Evolutionary conservation across 2,797 vertebrate species (phyloP).

Genomic region (Sparus aurata): DNA sequence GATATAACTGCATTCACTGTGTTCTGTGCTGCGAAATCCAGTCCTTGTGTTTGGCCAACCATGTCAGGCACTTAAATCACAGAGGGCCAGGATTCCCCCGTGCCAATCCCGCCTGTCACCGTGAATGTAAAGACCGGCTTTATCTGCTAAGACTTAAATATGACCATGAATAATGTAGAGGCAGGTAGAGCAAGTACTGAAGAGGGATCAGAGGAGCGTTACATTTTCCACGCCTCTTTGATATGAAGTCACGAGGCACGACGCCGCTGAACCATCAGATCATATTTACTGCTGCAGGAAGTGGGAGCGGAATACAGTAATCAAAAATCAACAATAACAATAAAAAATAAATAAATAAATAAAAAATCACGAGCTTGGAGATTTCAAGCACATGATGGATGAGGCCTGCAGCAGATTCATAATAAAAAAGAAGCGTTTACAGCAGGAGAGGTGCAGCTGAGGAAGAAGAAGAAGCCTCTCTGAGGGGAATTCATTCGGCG

Average conservation of each 20-base stretch:
- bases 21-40: slow-evolving; percentile 67
- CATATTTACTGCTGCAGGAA: slow-evolving; percentile 57
- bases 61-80: slow-evolving; percentile 81
- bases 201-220: slow-evolving; percentile 58
- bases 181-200: slow-evolving; percentile 61
- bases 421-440: slow-evolving; percentile 30
- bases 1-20: slow-evolving; percentile 65
- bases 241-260: slow-evolving; percentile 47
- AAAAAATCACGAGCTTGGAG: slow-evolving; percentile 10
- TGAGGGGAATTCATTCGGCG: slow-evolving; percentile 40
- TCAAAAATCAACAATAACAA: slow-evolving; percentile 37
- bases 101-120: slow-evolving; percentile 71
- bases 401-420: slow-evolving; percentile 33
- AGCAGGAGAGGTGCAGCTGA: slow-evolving; percentile 3
- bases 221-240: slow-evolving; percentile 63
- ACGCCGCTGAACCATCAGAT: slow-evolving; percentile 56
- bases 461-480: slow-evolving; percentile 22
- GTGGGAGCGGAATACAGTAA: slow-evolving; percentile 41
- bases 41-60: slow-evolving; percentile 77
- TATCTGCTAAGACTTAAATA: slow-evolving; percentile 73
- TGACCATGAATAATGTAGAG: slow-evolving; percentile 79
- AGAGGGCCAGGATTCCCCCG: slow-evolving; percentile 69
- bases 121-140: slow-evolving; percentile 79
- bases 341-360: not conserved
- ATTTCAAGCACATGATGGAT: slow-evolving; percentile 57